Evolutionary conservation across 1,140 invertebrate species (phyloP).

Genomic region (Aphelenchoides fujianensis): DNA sequence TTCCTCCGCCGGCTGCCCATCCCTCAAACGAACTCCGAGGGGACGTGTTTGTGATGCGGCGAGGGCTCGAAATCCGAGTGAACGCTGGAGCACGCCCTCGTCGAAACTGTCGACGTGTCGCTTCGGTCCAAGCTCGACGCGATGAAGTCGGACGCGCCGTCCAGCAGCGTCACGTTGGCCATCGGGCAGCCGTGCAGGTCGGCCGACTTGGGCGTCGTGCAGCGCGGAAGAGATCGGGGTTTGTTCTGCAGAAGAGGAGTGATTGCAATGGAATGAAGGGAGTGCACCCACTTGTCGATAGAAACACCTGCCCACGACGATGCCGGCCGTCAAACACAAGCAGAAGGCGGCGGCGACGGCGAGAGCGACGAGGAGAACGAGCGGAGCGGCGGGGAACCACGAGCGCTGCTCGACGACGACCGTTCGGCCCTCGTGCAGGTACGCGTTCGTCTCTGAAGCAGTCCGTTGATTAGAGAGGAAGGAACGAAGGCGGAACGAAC

Average conservation of each 20-base stretch:
- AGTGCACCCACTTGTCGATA: too few species aligned
- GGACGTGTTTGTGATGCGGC: not conserved
- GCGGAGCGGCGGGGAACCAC: not conserved
- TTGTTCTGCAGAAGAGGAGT: constrained; percentile 8
- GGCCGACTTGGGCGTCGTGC: not conserved
- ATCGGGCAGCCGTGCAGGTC: not conserved
- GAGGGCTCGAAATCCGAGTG: not conserved
- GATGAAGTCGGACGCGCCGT: not conserved
- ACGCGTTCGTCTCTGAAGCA: not conserved
- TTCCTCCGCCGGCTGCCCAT: too few species aligned
- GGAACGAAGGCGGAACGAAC: not conserved
- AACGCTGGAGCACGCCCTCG: not conserved
- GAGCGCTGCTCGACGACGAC: not conserved
- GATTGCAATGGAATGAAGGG: too few species aligned
- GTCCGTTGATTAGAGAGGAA: too few species aligned
- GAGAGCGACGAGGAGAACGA: not conserved
- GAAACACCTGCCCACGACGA: too few species aligned
- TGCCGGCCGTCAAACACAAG: not conserved
- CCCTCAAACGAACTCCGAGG: not conserved
- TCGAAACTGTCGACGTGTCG: not conserved
- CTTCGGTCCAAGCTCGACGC: not conserved
- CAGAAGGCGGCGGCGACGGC: not conserved
- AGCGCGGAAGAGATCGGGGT: not conserved
- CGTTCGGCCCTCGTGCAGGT: constrained; percentile 6
- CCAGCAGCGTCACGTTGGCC: not conserved